Evolutionary conservation across 2,888 invertebrate genomes (phyloP), one percentile per base, ranked within the genome.

Genomic region (Oxycera nigricornis): DNA sequence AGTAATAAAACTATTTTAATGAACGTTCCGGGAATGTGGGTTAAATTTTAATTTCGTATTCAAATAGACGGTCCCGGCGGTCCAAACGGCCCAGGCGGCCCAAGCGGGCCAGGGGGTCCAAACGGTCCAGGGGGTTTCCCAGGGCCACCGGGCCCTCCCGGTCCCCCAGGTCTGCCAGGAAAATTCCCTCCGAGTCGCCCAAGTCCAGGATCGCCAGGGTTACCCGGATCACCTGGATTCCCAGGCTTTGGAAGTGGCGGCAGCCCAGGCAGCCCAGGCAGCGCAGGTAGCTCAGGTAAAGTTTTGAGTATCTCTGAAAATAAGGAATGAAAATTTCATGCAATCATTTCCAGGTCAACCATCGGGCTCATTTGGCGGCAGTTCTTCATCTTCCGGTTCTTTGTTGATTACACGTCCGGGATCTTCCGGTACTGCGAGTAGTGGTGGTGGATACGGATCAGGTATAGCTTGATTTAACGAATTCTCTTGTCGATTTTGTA

Each of bases 121-220:
- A 24, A 35, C 20, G 55, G 55, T 14, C 73, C 76, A 65, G 72
- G 72, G 20, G 76, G 78, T n/a, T 75, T 76, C 2, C 61, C 83
- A 52, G 88, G 88, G 76, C 62, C 62, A 46, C 14, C 20, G 22
- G 73, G 73, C 7, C 62, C 62, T 26, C 31, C 52, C 26, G 88
- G 80, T 74, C 80, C 80, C 62, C 67, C 6, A 82, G 88, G 76
- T 84, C 87, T 30, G 83, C 62, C 35, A 35, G 72, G 84, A 83
- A 30, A 81, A 79, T 79, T 83, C 83, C 77, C 81, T 82, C 79
- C 84, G 79, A 52, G 85, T 84, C 79, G 81, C 84, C 79, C 67
- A 67, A 46, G 67, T 17, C 17, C 17, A 14, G 67, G 67, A 22
- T 41, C 67, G 1, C 28, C 67, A 6, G 57, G 57, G 26, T 26